Percentiles rank a stretch among this genome's conserved stretches.
Conservation (phyloP, 2,797 vertebrate genomes). For the Epinephelus malabaricus region DNA sequence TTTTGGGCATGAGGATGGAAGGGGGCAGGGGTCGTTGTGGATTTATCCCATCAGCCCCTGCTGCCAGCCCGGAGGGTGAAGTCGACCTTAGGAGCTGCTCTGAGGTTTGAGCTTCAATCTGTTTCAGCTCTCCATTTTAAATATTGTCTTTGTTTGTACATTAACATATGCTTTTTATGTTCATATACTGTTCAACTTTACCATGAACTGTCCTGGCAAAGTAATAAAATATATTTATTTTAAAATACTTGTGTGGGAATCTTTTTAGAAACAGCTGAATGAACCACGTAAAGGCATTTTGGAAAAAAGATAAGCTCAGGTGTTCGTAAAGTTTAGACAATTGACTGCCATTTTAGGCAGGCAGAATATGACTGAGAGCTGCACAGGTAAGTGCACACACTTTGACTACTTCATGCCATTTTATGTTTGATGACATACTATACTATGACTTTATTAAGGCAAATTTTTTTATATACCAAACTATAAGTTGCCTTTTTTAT, state of each 20-base stretch:
- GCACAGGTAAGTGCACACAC: too few relatives aligned
- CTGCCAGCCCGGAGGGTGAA: slow-evolving; percentile 23
- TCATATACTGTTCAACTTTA: slow-evolving; percentile 98
- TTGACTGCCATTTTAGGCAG: too few relatives aligned
- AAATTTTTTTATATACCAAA: too few relatives aligned
- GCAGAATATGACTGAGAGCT: too few relatives aligned
- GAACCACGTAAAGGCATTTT: too few relatives aligned
- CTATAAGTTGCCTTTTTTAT: too few relatives aligned
- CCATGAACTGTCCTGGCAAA: slow-evolving; percentile 97
- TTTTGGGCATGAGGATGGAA: slow-evolving; percentile 30
- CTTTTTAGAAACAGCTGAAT: too few relatives aligned
- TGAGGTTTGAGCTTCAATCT: slow-evolving; percentile 84
- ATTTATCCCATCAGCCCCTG: slow-evolving; percentile 37
- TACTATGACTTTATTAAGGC: too few relatives aligned
- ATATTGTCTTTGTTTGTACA: slow-evolving; percentile 93
- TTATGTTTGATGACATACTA: too few relatives aligned
- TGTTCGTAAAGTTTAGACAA: too few relatives aligned
- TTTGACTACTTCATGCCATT: too few relatives aligned
- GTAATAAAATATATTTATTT: slow-evolving; percentile 99
- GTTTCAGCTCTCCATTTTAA: slow-evolving; percentile 89
- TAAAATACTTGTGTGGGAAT: slow-evolving; percentile 78
- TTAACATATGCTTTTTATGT: slow-evolving; percentile 98
- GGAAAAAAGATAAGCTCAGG: too few relatives aligned
- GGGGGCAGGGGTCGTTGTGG: background rate
- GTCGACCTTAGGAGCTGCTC: slow-evolving; percentile 35